phyloP scores from a whole-genome alignment of 2,113 vertebrate species.

The Sardina pilchardus region DNA sequence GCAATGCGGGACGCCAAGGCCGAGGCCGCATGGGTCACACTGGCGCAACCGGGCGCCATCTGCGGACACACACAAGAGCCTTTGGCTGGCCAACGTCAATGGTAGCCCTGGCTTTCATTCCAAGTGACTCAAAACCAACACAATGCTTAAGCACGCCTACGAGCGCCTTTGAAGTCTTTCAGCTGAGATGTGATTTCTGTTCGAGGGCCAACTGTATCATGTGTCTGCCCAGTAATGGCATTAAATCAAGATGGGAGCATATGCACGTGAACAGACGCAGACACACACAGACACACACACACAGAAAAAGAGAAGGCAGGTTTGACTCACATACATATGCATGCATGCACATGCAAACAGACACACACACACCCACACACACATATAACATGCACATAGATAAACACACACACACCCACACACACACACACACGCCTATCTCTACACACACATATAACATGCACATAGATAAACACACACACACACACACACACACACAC shows the following conservation, averaged over 20 bases:
- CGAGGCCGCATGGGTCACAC: not conserved
- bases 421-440: not conserved
- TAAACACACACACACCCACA: too few species aligned
- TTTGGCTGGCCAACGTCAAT: not conserved
- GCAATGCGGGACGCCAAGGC: not conserved
- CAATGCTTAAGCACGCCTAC: not conserved
- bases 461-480: not conserved
- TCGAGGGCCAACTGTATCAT: not conserved
- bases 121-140: slow-evolving; percentile 4
- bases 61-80: not conserved
- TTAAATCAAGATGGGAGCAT: not conserved
- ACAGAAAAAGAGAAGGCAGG: too few species aligned
- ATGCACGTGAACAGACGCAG: not conserved
- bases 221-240: not conserved
- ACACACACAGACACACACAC: not conserved
- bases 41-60: not conserved
- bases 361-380: too few species aligned
- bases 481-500: not conserved
- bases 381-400: too few species aligned
- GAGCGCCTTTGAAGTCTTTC: not conserved
- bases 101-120: not conserved
- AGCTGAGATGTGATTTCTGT: not conserved
- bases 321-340: not conserved
- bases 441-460: not conserved
- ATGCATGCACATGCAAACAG: not conserved